Conservation (phyloP, 2,797 vertebrate species). For the Gymnoscopelus microlampas region DNA sequence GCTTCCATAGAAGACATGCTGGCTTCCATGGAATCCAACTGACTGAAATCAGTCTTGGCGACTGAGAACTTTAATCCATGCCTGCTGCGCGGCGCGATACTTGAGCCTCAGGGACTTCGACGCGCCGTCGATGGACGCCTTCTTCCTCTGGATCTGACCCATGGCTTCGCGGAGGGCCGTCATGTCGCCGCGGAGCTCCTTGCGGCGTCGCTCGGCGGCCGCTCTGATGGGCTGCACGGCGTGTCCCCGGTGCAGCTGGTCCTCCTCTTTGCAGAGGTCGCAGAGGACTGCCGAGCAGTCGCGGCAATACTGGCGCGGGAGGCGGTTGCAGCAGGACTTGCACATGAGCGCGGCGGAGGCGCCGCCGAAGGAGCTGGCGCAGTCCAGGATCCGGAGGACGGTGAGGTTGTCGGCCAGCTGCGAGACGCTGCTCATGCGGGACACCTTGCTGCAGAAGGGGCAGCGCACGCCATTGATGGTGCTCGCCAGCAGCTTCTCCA, state of each 20-base stretch:
- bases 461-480: constrained; percentile 97
- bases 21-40: no score
- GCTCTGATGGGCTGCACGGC: constrained; percentile 84
- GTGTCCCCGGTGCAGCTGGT: constrained; percentile 86
- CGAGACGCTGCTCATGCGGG: constrained; percentile 89
- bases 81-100: constrained; percentile 90
- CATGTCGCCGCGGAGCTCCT: constrained; percentile 86
- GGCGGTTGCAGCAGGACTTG: constrained; percentile 88
- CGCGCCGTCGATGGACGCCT: constrained; percentile 86
- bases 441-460: constrained; percentile 96
- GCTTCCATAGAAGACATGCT: no score
- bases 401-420: constrained; percentile 96
- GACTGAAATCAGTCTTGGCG: no score
- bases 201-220: constrained; percentile 90
- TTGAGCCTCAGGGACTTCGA: constrained; percentile 86
- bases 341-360: constrained; percentile 91
- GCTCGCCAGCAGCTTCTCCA: constrained; percentile 94
- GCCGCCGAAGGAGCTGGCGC: constrained; percentile 83
- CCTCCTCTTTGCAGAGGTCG: constrained; percentile 86
- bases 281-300: constrained; percentile 88
- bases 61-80: no score
- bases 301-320: constrained; percentile 91
- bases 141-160: constrained; percentile 90
- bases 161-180: constrained; percentile 85
- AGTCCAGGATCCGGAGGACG: constrained; percentile 95